Evolutionary conservation across 2,113 vertebrate species (phyloP).

Genomic region (Oostethus manadensis): DNA sequence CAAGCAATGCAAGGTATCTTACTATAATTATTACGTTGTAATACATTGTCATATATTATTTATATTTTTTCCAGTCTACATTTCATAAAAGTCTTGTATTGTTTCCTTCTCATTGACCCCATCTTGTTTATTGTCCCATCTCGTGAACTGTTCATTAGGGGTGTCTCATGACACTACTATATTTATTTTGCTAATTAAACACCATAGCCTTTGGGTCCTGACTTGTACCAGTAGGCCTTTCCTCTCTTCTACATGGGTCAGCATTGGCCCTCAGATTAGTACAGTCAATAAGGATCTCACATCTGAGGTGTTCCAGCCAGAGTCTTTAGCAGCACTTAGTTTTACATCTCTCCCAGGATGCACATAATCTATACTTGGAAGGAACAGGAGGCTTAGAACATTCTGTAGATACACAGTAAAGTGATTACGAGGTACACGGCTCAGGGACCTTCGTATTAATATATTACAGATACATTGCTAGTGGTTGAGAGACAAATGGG

Average conservation of each 20-base stretch:
- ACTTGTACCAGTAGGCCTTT: constrained; percentile 50
- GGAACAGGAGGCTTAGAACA: constrained; percentile 34
- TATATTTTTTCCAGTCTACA: too few relatives aligned
- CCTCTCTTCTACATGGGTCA: constrained; percentile 21
- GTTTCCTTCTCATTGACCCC: too few relatives aligned
- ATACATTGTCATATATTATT: too few relatives aligned
- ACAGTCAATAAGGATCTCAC: constrained; percentile 66
- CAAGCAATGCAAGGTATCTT: too few relatives aligned
- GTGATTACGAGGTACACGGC: constrained; percentile 8
- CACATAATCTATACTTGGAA: constrained; percentile 47
- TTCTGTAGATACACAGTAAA: constrained; percentile 28
- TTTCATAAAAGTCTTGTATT: too few relatives aligned
- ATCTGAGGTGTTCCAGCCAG: constrained; percentile 42
- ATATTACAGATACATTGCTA: constrained; percentile 1
- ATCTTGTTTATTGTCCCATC: too few relatives aligned
- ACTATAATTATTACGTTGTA: too few relatives aligned
- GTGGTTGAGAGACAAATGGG: too few relatives aligned
- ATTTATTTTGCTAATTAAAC: constrained; percentile 46
- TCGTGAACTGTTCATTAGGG: too few relatives aligned
- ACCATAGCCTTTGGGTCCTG: constrained; percentile 36
- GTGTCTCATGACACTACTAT: neutral
- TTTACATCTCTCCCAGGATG: constrained; percentile 48
- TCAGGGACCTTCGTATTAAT: constrained; percentile 9
- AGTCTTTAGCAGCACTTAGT: constrained; percentile 64
- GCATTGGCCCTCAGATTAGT: constrained; percentile 63